phyloP scores from a whole-genome alignment of 1,140 invertebrate species.

The Thaumetopoea pityocampa region DNA sequence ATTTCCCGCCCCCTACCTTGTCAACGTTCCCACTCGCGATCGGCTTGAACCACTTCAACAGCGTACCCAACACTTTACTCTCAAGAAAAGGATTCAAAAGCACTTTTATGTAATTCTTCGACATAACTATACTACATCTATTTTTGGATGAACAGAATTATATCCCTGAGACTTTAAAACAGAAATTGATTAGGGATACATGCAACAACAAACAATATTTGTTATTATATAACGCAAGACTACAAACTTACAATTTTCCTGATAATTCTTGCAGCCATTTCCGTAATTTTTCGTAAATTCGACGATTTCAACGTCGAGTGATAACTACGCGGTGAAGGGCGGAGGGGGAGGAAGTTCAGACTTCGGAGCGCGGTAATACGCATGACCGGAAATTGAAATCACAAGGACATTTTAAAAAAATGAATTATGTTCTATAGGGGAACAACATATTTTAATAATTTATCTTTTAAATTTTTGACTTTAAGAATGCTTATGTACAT shows the following conservation, averaged over 20 bases:
- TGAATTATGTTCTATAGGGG: too few species aligned
- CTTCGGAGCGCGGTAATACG: slow-evolving; percentile 58
- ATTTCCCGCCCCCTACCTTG: slow-evolving; percentile 39
- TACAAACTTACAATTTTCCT: slow-evolving; percentile 73
- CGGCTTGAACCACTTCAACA: slow-evolving; percentile 55
- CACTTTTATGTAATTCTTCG: slow-evolving; percentile 74
- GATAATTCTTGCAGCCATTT: slow-evolving; percentile 75
- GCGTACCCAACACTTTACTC: slow-evolving; percentile 58
- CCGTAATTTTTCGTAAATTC: slow-evolving; percentile 59
- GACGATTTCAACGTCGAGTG: slow-evolving; percentile 48
- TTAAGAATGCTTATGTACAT: too few species aligned
- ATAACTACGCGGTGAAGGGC: slow-evolving; percentile 54
- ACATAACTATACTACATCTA: slow-evolving; percentile 72
- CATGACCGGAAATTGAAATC: slow-evolving; percentile 67
- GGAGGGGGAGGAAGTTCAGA: slow-evolving; percentile 65
- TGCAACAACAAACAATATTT: slow-evolving; percentile 37
- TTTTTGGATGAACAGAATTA: slow-evolving; percentile 65
- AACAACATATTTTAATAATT: too few species aligned
- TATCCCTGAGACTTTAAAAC: slow-evolving; percentile 28
- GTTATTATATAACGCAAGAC: slow-evolving; percentile 39
- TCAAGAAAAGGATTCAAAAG: slow-evolving; percentile 73
- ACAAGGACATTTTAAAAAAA: slow-evolving; percentile 13
- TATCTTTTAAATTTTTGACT: too few species aligned
- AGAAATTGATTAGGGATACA: slow-evolving; percentile 28
- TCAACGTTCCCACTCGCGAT: slow-evolving; percentile 30